A percentile compares a stretch with the other conserved stretches of the same genome.
Evolutionary conservation across 1,140 invertebrate genomes (phyloP).

Genomic region (Anastrepha obliqua): DNA sequence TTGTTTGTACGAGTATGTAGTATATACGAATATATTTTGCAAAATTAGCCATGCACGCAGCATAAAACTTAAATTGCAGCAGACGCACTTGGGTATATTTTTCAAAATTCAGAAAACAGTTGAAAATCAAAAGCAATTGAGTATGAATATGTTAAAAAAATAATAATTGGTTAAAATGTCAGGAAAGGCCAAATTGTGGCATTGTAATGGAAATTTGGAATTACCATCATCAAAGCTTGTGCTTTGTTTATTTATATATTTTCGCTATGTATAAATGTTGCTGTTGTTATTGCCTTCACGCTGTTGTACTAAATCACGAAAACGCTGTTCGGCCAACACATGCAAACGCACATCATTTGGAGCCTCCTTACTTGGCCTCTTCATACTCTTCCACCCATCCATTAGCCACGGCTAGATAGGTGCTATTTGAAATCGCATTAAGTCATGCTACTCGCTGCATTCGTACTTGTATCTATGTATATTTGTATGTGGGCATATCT

Average conservation of each 20-base stretch:
- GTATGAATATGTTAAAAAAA: background rate
- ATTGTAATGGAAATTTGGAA: background rate
- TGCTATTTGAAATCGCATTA: slow-evolving; percentile 34
- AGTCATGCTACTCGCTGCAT: slow-evolving; percentile 52
- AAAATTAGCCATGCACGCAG: background rate
- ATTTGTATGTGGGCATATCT: slow-evolving; percentile 57
- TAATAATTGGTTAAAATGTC: slow-evolving; percentile 1
- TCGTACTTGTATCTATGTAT: slow-evolving; percentile 65
- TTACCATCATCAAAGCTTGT: background rate
- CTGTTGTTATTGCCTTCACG: slow-evolving; percentile 36
- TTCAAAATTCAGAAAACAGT: background rate
- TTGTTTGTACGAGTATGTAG: background rate
- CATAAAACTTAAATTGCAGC: background rate
- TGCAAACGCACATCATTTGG: slow-evolving; percentile 34
- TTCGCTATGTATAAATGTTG: slow-evolving; percentile 3
- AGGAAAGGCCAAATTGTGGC: background rate
- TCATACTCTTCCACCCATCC: slow-evolving; percentile 28
- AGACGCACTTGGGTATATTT: background rate
- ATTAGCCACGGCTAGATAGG: background rate
- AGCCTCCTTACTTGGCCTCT: slow-evolving; percentile 37
- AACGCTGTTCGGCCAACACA: slow-evolving; percentile 41
- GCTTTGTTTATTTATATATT: background rate
- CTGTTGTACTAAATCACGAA: slow-evolving; percentile 55
- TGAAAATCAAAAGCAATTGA: background rate
- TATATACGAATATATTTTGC: background rate